Base-by-base conservation (phyloP, 2,888 invertebrate genomes). In the Orthonevra nobilis region DNA sequence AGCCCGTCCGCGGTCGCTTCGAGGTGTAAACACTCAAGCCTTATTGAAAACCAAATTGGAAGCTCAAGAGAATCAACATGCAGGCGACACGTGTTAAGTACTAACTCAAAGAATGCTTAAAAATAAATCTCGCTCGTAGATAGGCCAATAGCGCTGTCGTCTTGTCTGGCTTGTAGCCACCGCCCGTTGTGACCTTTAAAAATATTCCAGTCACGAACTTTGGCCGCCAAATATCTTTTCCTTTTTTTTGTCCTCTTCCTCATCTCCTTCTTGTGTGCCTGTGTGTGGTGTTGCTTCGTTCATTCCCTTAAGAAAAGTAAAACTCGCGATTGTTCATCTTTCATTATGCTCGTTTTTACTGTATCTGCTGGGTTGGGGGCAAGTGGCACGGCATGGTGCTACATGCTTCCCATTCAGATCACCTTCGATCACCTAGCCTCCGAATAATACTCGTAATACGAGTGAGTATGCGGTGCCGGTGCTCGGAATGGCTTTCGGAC, bases 141-240 rank as follows among this genome's bases (percentile, higher is more conserved):
- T 56, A 63, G 54, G 36, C 14, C 30, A 70, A 44, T 58, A 40
- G 19, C 52, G 50, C 50, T 58, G 48, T 38, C n/a, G n/a, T n/a
- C 61, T 20, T 58, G 26, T 58, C 40, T 30, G 36, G n/a, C 28
- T 6, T 6, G 28, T 36, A 60, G 60, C 42, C 42, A 60, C 60
- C 32, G 12, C 40, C 30, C 44, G 52, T 10, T 66, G 52, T 54
- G 72, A 73, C 79, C 79, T 72, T 64, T 79, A 79, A 79, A 79
- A 66, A 79, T 79, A 79, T 79, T 79, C 72, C 60, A 79, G 79
- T 79, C 79, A 79, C 79, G 79, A 79, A 79, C 72, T 73, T 79
- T 73, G 73, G 61, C 72, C 72, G 73, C 79, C 79, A 61, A 79
- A 79, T 72, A 58, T 73, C 58, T 34, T 64, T 50, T 42, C 23